Evolutionary conservation across 64 coral and sea anemone genomes (phyloP).

Genomic region (Hydrozoanthus tunicans): DNA sequence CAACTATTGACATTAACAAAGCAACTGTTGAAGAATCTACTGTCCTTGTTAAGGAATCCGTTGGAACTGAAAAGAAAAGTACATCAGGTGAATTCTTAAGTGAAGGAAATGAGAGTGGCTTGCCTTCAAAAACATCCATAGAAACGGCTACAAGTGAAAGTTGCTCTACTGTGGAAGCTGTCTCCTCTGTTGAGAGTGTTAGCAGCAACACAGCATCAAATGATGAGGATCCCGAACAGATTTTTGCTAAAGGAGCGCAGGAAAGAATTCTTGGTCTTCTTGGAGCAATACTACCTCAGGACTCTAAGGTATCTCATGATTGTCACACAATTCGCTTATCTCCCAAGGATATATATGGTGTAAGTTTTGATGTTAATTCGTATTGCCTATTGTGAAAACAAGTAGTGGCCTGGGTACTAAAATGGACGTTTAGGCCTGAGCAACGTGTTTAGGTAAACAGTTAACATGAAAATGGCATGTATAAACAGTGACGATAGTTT

Average conservation of each 20-base stretch:
- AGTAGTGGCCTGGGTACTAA: too few species aligned
- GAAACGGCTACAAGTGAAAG: conserved; percentile 12
- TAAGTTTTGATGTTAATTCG: too few species aligned
- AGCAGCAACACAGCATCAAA: conserved; percentile 1
- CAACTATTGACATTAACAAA: not conserved
- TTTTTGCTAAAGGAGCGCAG: conserved; percentile 75
- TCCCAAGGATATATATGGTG: not conserved
- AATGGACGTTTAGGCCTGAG: too few species aligned
- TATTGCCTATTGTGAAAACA: too few species aligned
- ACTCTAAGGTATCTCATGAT: conserved; percentile 73
- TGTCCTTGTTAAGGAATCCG: not conserved
- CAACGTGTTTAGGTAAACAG: too few species aligned
- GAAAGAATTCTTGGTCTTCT: conserved; percentile 89
- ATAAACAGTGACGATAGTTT: too few species aligned
- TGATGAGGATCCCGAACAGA: conserved; percentile 67
- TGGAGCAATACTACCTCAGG: conserved; percentile 86
- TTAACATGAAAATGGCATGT: too few species aligned
- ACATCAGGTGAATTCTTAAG: not conserved
- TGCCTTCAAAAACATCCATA: not conserved
- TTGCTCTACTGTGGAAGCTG: not conserved
- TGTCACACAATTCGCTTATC: not conserved
- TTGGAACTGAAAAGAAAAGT: not conserved
- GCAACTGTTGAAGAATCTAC: not conserved
- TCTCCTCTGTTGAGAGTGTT: not conserved
- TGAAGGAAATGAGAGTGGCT: not conserved